Evolutionary conservation across 2,888 invertebrate genomes (phyloP), one percentile per base, ranked within the genome.

Genomic region (Drosophila koepferae): DNA sequence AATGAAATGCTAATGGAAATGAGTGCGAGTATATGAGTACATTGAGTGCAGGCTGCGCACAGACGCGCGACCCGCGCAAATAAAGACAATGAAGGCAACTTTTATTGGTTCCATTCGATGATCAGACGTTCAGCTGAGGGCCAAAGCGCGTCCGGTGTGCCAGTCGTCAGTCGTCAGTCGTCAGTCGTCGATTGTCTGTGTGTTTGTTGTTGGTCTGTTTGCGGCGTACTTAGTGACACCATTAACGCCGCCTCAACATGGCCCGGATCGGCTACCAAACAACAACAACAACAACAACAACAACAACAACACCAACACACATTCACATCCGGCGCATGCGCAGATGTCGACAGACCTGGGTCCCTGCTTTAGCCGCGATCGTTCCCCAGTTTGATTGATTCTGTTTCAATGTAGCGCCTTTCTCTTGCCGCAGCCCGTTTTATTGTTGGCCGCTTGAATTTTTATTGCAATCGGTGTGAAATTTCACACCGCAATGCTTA

Each of bases 401-500:
- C 87, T 81, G 80, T 86, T 86, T 82, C 84, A 85, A 89, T 86
- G 84, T 82, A 70, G 80, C 77, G 72, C 81, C 82, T 83, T 85
- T 77, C 77, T 81, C 80, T 81, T 71, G 63, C 66, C 63, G 51
- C 63, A 43, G 58, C 64, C 69, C 55, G 73, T 82, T 82, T 81
- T 84, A 77, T 85, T 87, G 77, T 86, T 80, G 66, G 59, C 53
- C 61, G 73, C 73, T 80, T 85, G 76, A 82, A 82, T 84, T 84
- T 88, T 90, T 88, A 91, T 90, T 81, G 81, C 89, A 80, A 83
- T 91, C 84, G 91, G 92, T 92, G 92, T 92, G 92, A 92, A 92
- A 92, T 92, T 92, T 92, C 92, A 92, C 92, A 92, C 92, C 92
- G 90, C 86, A 91, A 90, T 90, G 92, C 90, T 90, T 91, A 90